Base-by-base conservation (phyloP, 30 jellyfish, hydroid and myxozoan genomes). In the Pseudorhiza aurosa region DNA sequence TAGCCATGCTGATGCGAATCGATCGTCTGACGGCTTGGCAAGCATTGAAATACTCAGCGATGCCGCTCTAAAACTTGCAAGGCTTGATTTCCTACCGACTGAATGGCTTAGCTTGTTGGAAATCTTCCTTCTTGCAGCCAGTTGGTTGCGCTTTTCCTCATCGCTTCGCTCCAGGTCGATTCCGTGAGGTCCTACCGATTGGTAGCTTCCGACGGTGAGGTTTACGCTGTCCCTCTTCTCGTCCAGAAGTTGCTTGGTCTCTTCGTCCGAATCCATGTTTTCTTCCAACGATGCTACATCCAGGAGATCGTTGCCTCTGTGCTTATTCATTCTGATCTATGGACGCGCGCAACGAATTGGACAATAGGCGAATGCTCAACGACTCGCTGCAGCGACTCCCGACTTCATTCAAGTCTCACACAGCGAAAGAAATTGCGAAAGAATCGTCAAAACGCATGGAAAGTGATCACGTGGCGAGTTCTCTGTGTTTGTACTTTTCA, bases 1-100 rank as follows among this genome's bases (percentile, higher is more conserved):
- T n/a, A 91, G 92, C 67, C 80, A 65, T n/a, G 98, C 93, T 0
- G 91, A 69, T 8, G 98, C 98, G 31, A 84, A 55, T 4, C 98
- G 87, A 29, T 91, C 98, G 27, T 91, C 96, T 0, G 98, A 91
- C 25, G 96, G 96, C 42, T 91, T 91, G 35, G 85, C 98, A 17
- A 91, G 88, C 95, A 91, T 75, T 12, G 98, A 91, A 33, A 91
- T 59, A 39, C 96, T 91, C 62, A 91, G 81, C 9, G 98, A 91
- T 25, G 98, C 98, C 47, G 88, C 74, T 37, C 96, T 27, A 58
- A 87, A 77, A 8, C 55, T 50, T 9, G 68, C 85, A 70, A 82
- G 70, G 32, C 95, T 72, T 2, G 87, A 36, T 43, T 27, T 57
- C 36, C 67, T 53, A 17, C 68, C 49, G 47, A 30, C 27, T 18